Conservation (phyloP, 2,888 invertebrate genomes). For the Agrypnus murinus region DNA sequence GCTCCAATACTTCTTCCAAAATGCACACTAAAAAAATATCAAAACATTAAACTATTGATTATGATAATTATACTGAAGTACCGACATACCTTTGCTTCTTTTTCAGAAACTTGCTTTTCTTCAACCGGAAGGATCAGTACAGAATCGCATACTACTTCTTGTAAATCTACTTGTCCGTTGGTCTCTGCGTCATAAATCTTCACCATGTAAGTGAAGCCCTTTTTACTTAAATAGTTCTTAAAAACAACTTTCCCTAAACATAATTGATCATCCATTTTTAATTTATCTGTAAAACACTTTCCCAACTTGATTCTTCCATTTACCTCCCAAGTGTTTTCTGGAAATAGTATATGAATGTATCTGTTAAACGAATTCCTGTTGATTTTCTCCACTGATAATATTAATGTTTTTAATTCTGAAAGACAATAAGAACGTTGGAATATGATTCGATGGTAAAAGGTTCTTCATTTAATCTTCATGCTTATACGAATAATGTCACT, state of each 20-base stretch:
- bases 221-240: constrained; percentile 43
- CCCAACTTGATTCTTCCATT: constrained; percentile 45
- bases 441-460: too few species aligned
- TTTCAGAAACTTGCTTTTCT: constrained; percentile 1
- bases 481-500: too few species aligned
- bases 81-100: constrained; percentile 32
- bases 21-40: constrained; percentile 42
- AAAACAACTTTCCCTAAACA: constrained; percentile 42
- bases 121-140: constrained; percentile 35
- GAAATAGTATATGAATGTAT: constrained; percentile 35
- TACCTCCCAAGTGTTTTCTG: constrained; percentile 37
- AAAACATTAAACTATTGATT: too few species aligned
- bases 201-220: constrained; percentile 26
- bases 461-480: too few species aligned
- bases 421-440: background rate
- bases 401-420: constrained; percentile 43
- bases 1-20: constrained; percentile 35
- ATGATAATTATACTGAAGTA: too few species aligned
- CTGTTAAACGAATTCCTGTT: constrained; percentile 34
- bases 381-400: constrained; percentile 41
- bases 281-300: constrained; percentile 32
- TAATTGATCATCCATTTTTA: constrained; percentile 11
- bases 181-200: constrained; percentile 29
- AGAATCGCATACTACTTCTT: constrained; percentile 28
- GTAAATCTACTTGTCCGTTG: background rate